Evolutionary conservation across 37 sponge, comb jelly and placozoan species (phyloP).

Genomic region (Chondrosia reniformis): DNA sequence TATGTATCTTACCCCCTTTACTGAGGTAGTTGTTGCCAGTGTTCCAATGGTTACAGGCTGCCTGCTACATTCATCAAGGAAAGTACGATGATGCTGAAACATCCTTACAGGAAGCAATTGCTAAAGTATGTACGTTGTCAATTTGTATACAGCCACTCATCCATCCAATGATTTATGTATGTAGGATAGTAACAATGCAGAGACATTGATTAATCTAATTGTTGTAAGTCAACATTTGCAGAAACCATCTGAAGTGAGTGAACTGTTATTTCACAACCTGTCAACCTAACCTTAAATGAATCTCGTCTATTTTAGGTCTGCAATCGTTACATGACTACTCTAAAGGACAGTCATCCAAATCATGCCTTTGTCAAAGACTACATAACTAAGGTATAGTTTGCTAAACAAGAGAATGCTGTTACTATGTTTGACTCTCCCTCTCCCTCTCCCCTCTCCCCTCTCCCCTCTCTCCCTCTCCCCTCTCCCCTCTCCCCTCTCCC

Average conservation of each 20-base stretch:
- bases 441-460: neutral
- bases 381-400: constrained; percentile 51
- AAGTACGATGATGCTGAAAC: constrained; percentile 96
- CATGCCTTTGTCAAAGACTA: constrained; percentile 76
- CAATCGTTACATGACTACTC: constrained; percentile 82
- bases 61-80: constrained; percentile 77
- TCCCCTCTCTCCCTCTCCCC: neutral
- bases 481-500: neutral
- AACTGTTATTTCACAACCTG: neutral
- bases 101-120: constrained; percentile 86
- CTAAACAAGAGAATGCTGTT: neutral
- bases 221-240: constrained; percentile 88
- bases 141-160: neutral
- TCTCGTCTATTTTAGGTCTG: constrained; percentile 40
- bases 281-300: neutral
- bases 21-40: too few species aligned
- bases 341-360: constrained; percentile 84
- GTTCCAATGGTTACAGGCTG: constrained; percentile 48
- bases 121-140: constrained; percentile 62
- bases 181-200: constrained; percentile 93
- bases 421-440: neutral
- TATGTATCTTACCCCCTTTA: too few species aligned
- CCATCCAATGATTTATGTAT: neutral
- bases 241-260: constrained; percentile 76
- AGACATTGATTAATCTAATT: constrained; percentile 87